Base-by-base conservation (phyloP, 2,113 vertebrate genomes). In the Cololabis saira region DNA sequence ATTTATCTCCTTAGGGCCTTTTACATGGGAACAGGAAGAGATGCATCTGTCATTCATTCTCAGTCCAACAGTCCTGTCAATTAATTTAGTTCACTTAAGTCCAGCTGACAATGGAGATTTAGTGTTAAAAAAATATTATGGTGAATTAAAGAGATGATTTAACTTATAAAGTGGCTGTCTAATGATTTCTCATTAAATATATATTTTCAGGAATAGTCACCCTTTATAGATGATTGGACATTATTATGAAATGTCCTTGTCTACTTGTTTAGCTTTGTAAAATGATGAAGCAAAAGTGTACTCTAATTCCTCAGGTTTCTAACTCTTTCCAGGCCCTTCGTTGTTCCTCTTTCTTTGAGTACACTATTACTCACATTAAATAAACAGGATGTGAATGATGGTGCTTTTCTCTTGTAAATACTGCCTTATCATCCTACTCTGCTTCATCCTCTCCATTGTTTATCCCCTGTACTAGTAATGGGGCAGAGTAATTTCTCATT, bases 401-500 rank as follows among this genome's bases (percentile, higher is more conserved):
- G 59, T 48, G 59, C 70, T 66, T 27, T 63, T 47, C 43, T 19
- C 61, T 48, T 69, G 71, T 75, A 76, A 76, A 76, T 71, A 71
- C 5, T 0, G 27, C 52, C 76, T 82, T 82, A 84, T 86, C 80
- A 3, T 41, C 21, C 74, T 19, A 1, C 72, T 63, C 64, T 11
- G 45, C 71, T n/a, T n/a, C 71, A 76, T 74, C 65, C 84, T 74
- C 71, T 63, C 74, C 61, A 64, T 81, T 91, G 92, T 92, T 92
- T 87, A 87, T 91, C 84, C 75, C 75, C 71, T 1, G 68, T 21
- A 22, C 78, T 61, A 72, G 86, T 91, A 91, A 92, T 91, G 83
- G 86, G 79, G 80, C 78, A 72, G 71, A 87, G 87, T 87, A 78
- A 91, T 91, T 92, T 89, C 87, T 91, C 89, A 92, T 91, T 92